Conservation (phyloP, 2,797 vertebrate species). For the Syngnathus acus region DNA sequence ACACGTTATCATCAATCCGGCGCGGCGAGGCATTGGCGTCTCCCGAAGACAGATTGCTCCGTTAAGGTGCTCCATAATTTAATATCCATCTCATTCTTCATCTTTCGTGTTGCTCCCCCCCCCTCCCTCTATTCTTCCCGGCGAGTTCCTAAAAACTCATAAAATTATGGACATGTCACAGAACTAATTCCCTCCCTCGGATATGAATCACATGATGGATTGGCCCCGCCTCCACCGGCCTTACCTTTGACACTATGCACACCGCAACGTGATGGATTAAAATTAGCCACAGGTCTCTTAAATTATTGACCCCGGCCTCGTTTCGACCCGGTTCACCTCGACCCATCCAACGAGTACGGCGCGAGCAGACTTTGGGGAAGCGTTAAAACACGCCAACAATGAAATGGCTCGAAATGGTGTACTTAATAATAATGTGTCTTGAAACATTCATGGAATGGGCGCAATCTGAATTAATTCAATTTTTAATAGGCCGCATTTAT, state of each 20-base stretch:
- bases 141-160: conserved; percentile 70
- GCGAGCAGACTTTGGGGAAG: conserved; percentile 3
- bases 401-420: conserved; percentile 56
- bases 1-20: conserved; percentile 65
- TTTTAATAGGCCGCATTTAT: conserved; percentile 66
- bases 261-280: conserved; percentile 64
- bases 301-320: conserved; percentile 62
- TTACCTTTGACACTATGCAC: conserved; percentile 69
- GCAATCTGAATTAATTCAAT: conserved; percentile 50
- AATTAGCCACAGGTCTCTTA: conserved; percentile 65
- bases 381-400: conserved; percentile 31
- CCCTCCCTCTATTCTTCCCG: conserved; percentile 31
- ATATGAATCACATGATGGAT: conserved; percentile 72
- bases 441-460: conserved; percentile 55
- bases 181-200: conserved; percentile 62
- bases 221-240: conserved; percentile 38
- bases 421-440: conserved; percentile 47
- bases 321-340: conserved; percentile 29
- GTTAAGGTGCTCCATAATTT: conserved; percentile 73
- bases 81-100: conserved; percentile 63
- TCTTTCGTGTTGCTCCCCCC: conserved; percentile 14
- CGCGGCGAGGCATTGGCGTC: conserved; percentile 60
- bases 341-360: conserved; percentile 26
- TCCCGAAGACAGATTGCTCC: conserved; percentile 66
- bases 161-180: conserved; percentile 72